A percentile compares a stretch with the other conserved stretches of the same genome.
Conservation (phyloP, 2,797 vertebrate species). For the Enteromius viviparus region DNA sequence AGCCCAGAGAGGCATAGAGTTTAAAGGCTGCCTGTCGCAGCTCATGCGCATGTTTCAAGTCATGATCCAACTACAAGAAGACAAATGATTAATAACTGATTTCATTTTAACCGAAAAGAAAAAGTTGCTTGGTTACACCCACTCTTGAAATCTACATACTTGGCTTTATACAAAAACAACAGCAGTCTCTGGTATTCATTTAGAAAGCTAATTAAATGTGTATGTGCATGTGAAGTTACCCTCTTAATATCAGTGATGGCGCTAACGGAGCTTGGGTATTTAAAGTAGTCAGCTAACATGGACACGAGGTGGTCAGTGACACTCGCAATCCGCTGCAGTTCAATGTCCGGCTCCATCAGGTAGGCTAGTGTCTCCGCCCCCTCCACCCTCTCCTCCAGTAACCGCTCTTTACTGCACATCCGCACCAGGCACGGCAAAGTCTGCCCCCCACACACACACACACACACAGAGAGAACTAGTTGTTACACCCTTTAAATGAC, state of each 20-base stretch:
- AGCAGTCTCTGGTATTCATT: not conserved
- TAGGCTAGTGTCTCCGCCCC: conserved; percentile 97
- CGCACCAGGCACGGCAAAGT: conserved; percentile 95
- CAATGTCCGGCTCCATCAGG: conserved; percentile 95
- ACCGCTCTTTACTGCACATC: conserved; percentile 97
- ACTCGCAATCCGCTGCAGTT: conserved; percentile 97
- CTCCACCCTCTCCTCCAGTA: conserved; percentile 95
- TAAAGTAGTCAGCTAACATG: conserved; percentile 99
- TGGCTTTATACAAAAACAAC: not conserved
- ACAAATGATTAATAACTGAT: not conserved
- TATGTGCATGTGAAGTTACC: conserved; percentile 71
- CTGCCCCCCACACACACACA: conserved; percentile 66
- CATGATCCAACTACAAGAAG: conserved; percentile 89
- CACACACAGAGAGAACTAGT: not conserved
- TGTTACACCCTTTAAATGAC: not conserved
- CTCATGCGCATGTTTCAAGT: conserved; percentile 97
- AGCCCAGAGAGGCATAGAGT: conserved; percentile 96
- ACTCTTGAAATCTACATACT: not conserved
- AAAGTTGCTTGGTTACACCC: not conserved
- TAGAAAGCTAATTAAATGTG: not conserved
- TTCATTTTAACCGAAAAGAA: not conserved
- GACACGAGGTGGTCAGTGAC: conserved; percentile 96
- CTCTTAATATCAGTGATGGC: conserved; percentile 98
- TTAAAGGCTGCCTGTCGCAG: conserved; percentile 98
- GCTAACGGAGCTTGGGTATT: conserved; percentile 98